phyloP scores from a whole-genome alignment of 2,797 vertebrate species.

The Xenopus petersii region DNA sequence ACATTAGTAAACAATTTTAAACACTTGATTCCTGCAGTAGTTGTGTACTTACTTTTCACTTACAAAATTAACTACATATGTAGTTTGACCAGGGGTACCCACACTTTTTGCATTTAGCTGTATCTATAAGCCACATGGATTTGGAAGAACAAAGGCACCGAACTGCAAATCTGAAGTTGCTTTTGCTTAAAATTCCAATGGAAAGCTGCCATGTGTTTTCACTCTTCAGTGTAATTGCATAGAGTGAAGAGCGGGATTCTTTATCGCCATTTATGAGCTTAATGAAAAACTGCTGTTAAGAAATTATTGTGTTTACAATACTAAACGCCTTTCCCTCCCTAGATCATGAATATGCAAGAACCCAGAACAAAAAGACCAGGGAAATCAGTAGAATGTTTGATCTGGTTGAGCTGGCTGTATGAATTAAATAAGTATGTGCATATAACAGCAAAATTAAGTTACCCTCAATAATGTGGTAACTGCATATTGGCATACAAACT shows the following conservation, averaged over 20 bases:
- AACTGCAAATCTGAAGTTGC: not conserved
- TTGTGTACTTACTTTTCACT: no score
- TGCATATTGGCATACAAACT: no score
- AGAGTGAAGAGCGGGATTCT: not conserved
- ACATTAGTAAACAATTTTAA: no score
- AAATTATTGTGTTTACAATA: constrained; percentile 8
- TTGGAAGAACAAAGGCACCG: not conserved
- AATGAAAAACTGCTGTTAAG: constrained; percentile 18
- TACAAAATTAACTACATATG: no score
- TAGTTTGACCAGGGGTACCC: no score
- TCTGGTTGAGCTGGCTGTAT: not conserved
- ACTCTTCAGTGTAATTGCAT: constrained; percentile 1
- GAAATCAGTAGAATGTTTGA: not conserved
- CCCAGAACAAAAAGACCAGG: constrained; percentile 4
- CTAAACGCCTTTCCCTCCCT: not conserved
- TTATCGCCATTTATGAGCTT: constrained; percentile 10
- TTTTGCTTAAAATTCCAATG: not conserved
- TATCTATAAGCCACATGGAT: not conserved
- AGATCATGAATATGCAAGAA: constrained; percentile 16
- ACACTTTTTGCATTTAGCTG: no score
- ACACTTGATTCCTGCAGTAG: no score
- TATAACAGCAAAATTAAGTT: no score
- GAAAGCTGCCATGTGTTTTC: constrained; percentile 9
- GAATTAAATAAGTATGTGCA: no score
- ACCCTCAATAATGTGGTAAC: no score